Percentiles rank a stretch among this genome's conserved stretches.
Conservation (phyloP, 23 tunicate species). For the Corella eumyota region DNA sequence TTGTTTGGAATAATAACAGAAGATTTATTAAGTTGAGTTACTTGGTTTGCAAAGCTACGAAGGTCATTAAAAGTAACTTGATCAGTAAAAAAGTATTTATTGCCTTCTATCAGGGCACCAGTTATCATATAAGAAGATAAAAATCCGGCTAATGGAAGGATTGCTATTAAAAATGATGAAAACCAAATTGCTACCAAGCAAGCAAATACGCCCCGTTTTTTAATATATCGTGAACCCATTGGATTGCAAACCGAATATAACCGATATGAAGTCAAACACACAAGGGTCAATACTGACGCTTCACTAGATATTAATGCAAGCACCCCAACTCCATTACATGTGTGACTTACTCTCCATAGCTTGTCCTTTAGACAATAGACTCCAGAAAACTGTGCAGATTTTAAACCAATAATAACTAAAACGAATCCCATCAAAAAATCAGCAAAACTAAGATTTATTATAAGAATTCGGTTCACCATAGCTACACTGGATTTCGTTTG, state of each 20-base stretch:
- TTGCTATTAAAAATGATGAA: conserved; percentile 8
- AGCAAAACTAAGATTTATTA: conserved; percentile 23
- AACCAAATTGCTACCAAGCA: conserved; percentile 11
- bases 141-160: conserved; percentile 11
- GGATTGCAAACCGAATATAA: conserved; percentile 19
- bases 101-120: conserved; percentile 1
- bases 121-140: conserved; percentile 12
- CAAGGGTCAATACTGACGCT: conserved; percentile 25
- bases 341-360: conserved; percentile 26
- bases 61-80: conserved; percentile 12
- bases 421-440: conserved; percentile 54
- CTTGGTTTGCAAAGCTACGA: conserved; percentile 4
- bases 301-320: conserved; percentile 34
- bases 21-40: no score
- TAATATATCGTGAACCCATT: neutral
- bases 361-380: conserved; percentile 18
- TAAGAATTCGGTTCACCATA: conserved; percentile 10
- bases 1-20: no score
- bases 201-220: neutral
- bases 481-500: neutral
- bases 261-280: conserved; percentile 20
- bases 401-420: conserved; percentile 14
- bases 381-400: conserved; percentile 26
- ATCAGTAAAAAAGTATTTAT: conserved; percentile 16
- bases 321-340: conserved; percentile 25